phyloP scores from a whole-genome alignment of 2,797 vertebrate genomes.

The Enteromius treurensis region DNA sequence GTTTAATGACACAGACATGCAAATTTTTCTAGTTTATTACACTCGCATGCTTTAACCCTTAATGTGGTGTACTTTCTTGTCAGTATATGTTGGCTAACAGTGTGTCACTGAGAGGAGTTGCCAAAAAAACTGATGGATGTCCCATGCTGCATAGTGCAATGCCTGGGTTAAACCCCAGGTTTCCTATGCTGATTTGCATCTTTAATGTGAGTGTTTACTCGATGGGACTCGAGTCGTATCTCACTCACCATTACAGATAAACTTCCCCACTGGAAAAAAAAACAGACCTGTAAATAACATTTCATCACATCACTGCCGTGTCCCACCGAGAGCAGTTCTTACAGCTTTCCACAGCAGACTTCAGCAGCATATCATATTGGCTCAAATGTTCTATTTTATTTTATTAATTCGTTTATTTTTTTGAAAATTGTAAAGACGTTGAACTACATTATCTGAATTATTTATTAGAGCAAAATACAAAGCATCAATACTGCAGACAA shows the following conservation, averaged over 20 bases:
- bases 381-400: no score
- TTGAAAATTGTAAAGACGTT: not conserved
- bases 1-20: no score
- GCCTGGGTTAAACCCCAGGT: conserved; percentile 16
- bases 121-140: conserved; percentile 32
- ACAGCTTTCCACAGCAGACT: not conserved
- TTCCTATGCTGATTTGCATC: conserved; percentile 31
- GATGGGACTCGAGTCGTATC: conserved; percentile 18
- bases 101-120: not conserved
- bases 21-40: no score
- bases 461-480: not conserved
- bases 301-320: not conserved
- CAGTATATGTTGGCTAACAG: no score
- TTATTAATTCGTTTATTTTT: no score
- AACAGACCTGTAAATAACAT: conserved; percentile 22
- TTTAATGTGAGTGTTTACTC: conserved; percentile 21
- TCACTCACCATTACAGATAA: conserved; percentile 32
- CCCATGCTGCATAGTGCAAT: not conserved
- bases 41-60: no score
- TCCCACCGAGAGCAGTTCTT: not conserved
- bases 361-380: not conserved
- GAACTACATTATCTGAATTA: not conserved
- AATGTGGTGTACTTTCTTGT: no score
- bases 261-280: conserved; percentile 16
- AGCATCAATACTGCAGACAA: not conserved